Evolutionary conservation across 2,797 vertebrate genomes (phyloP).

Genomic region (Corythornis leucogaster): DNA sequence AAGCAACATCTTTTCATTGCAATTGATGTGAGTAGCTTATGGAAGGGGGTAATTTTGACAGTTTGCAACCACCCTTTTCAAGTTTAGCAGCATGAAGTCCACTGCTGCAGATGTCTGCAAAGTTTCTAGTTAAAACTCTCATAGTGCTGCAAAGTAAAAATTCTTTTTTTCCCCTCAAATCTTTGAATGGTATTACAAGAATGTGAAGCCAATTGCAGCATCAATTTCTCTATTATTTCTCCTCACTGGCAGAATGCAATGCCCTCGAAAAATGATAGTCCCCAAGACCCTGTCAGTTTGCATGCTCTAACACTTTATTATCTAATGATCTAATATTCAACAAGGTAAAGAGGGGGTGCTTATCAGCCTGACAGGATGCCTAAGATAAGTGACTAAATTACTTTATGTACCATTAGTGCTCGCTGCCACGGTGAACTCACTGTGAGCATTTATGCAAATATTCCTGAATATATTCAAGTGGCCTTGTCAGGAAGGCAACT

Average conservation of each 20-base stretch:
- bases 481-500: slow-evolving; percentile 81
- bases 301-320: slow-evolving; percentile 85
- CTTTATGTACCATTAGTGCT: slow-evolving; percentile 84
- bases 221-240: slow-evolving; percentile 72
- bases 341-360: slow-evolving; percentile 82
- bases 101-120: not conserved
- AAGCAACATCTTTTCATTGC: slow-evolving; percentile 25
- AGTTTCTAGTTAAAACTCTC: slow-evolving; percentile 2
- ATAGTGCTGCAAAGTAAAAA: not conserved
- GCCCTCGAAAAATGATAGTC: slow-evolving; percentile 74
- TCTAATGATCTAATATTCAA: slow-evolving; percentile 88
- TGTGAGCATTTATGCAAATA: slow-evolving; percentile 85
- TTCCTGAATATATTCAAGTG: slow-evolving; percentile 78
- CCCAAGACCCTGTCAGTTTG: slow-evolving; percentile 79
- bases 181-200: slow-evolving; percentile 54
- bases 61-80: not conserved
- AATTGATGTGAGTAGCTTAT: not conserved
- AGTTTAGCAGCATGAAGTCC: slow-evolving; percentile 17
- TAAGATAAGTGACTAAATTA: slow-evolving; percentile 86
- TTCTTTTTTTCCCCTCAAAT: not conserved
- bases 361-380: slow-evolving; percentile 82
- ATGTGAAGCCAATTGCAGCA: slow-evolving; percentile 67
- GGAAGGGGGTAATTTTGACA: not conserved
- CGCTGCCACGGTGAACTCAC: slow-evolving; percentile 80
- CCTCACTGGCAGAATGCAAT: slow-evolving; percentile 63